Conservation (phyloP, 1,140 invertebrate genomes). For the Atta cephalotes region DNA sequence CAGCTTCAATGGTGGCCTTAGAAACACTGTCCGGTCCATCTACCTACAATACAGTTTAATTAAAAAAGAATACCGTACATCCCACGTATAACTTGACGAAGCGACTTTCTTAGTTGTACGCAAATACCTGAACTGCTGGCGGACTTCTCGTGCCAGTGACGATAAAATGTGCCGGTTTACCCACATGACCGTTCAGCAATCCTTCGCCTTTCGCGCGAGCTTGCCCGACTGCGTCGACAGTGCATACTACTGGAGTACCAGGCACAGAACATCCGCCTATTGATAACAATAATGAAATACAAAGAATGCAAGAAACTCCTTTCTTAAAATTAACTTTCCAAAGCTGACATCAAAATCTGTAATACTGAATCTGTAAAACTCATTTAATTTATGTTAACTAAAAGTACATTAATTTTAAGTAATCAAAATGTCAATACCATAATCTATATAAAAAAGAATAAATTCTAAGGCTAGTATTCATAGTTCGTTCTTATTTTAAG, state of each 20-base stretch:
- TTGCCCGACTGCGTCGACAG: slow-evolving; percentile 88
- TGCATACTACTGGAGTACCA: slow-evolving; percentile 86
- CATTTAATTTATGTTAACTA: too few species aligned
- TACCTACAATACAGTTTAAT: slow-evolving; percentile 80
- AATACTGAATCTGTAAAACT: too few species aligned
- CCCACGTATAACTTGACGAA: not conserved
- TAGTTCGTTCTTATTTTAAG: too few species aligned
- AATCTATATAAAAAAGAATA: too few species aligned
- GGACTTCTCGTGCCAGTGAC: slow-evolving; percentile 84
- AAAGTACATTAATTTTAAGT: too few species aligned
- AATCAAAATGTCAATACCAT: too few species aligned
- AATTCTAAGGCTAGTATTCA: too few species aligned
- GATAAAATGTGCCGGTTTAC: slow-evolving; percentile 84
- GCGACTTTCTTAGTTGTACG: too few species aligned
- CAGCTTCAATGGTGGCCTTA: slow-evolving; percentile 86
- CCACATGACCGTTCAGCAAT: slow-evolving; percentile 87
- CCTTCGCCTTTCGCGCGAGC: slow-evolving; percentile 89
- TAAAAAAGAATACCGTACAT: not conserved
- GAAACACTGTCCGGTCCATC: slow-evolving; percentile 90
- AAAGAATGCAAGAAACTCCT: not conserved
- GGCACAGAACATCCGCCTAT: slow-evolving; percentile 86
- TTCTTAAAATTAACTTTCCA: not conserved
- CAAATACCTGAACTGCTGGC: slow-evolving; percentile 82
- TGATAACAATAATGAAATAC: not conserved
- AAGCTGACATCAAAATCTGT: too few species aligned